Percentiles rank a stretch among this genome's conserved stretches.
phyloP scores from a whole-genome alignment of 2,113 vertebrate genomes.

The Trichechus manatus region DNA sequence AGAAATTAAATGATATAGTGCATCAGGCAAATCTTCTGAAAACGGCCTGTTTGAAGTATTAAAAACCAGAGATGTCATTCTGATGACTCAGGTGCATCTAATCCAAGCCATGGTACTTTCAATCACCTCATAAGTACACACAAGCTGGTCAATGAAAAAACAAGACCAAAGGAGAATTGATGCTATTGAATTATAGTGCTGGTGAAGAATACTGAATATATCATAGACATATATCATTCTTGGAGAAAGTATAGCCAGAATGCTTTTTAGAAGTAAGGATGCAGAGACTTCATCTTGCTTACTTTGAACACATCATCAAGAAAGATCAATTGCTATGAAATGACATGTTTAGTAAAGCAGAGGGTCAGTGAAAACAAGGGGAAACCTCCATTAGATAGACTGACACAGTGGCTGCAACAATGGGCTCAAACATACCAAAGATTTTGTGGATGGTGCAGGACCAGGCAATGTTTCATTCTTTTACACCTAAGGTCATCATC shows the following conservation, averaged over 20 bases:
- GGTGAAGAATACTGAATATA: background rate
- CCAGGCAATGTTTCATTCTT: background rate
- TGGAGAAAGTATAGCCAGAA: background rate
- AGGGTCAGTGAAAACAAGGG: too few relatives aligned
- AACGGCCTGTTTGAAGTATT: background rate
- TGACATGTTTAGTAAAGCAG: too few relatives aligned
- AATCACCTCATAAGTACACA: background rate
- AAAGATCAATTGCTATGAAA: background rate
- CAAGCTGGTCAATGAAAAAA: background rate
- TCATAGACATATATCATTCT: background rate
- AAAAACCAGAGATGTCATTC: background rate
- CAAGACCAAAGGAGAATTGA: background rate
- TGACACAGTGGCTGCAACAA: background rate
- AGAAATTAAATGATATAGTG: too few relatives aligned
- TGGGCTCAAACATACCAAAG: background rate
- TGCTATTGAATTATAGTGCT: background rate
- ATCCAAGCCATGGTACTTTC: too few relatives aligned
- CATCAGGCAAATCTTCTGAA: background rate
- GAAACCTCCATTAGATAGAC: too few relatives aligned
- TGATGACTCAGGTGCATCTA: background rate
- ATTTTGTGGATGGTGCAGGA: background rate
- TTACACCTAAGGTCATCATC: background rate
- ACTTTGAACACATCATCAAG: background rate
- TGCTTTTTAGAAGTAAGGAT: background rate
- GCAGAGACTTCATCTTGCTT: background rate